Evolutionary conservation across 2,888 invertebrate species (phyloP), one percentile per base, ranked within the genome.

Genomic region (Taenaris catops): DNA sequence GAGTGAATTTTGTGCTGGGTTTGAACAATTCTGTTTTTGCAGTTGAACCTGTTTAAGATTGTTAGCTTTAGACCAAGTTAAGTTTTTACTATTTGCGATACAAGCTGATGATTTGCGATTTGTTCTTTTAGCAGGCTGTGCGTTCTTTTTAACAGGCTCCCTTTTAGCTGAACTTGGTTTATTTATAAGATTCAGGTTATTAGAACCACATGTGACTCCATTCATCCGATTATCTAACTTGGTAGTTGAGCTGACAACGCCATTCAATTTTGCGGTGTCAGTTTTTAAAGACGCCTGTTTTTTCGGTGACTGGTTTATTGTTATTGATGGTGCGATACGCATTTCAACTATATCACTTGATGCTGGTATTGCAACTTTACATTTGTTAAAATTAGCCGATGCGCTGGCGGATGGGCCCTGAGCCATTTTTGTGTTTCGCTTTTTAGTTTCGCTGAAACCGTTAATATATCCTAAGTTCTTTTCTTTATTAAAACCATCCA

Each of bases 51-150:
- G 81, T 54, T 86, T 86, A 1, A 84, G 59, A 48, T 86, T 84
- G 44, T 81, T 84, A 20, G 79, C 84, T 58, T 80, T 86, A 7
- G 84, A 84, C 84, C 84, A 86, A 2, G 83, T 78, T 14, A 86
- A 55, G 38, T 84, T 84, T 60, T 83, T 83, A 53, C 71, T 83
- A 47, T 84, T 86, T 8, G 84, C 84, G 29, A 83, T 83, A 44
- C 84, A 83, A 8, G 80, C 84, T 2, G 83, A 84, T 18, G 83
- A 84, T 46, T 81, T 84, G 8, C 84, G 63, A 48, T 86, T 84
- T 1, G 75, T 79, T 53, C 75, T 63, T 60, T 81, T 86, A 10
- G 58, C 41, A 10, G 65, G 37, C 29, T 63, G 63, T 23, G 52
- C 25, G 14, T 55, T 52, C 44, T 71, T 81, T 44, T 66, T 80